These are phyloP conservation scores for Tetramorium simillimum DNA, from an alignment of 1,140 invertebrate genomes.

Conservation along the genomic window DNA sequence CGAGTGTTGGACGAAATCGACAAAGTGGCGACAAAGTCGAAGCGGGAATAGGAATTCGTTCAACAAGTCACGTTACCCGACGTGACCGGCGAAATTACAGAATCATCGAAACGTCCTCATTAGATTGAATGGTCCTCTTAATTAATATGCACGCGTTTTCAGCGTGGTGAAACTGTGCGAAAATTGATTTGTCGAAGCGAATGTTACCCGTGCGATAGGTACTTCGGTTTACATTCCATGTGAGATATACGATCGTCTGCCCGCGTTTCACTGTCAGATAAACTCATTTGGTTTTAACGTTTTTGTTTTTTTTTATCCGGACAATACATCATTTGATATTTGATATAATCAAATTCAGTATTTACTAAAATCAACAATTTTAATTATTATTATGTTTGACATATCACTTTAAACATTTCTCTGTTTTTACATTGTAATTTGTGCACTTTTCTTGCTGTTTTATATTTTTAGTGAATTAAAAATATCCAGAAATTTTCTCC, in stretches of 20 bases:
- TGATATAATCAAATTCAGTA: constrained; percentile 7
- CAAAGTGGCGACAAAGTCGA: background rate
- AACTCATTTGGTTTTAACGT: background rate
- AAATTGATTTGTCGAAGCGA: constrained; percentile 63
- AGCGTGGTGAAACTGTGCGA: constrained; percentile 2
- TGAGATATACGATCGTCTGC: constrained; percentile 13
- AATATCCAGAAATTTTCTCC: background rate
- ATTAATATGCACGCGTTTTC: constrained; percentile 60
- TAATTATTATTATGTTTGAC: background rate
- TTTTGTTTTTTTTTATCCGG: background rate
- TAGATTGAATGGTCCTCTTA: constrained; percentile 35
- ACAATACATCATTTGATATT: background rate
- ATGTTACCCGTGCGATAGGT: constrained; percentile 38
- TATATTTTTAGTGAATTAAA: background rate
- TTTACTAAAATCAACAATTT: background rate
- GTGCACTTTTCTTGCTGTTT: background rate
- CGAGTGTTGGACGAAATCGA: constrained; percentile 22
- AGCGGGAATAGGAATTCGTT: background rate
- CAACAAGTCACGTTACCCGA: background rate
- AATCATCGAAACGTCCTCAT: constrained; percentile 33
- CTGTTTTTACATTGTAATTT: background rate
- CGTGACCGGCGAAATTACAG: constrained; percentile 16
- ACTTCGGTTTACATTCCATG: constrained; percentile 54
- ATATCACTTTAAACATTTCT: background rate
- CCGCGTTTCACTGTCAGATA: background rate